Conservation (phyloP, 2,888 invertebrate genomes). For the Girardia tigrina region DNA sequence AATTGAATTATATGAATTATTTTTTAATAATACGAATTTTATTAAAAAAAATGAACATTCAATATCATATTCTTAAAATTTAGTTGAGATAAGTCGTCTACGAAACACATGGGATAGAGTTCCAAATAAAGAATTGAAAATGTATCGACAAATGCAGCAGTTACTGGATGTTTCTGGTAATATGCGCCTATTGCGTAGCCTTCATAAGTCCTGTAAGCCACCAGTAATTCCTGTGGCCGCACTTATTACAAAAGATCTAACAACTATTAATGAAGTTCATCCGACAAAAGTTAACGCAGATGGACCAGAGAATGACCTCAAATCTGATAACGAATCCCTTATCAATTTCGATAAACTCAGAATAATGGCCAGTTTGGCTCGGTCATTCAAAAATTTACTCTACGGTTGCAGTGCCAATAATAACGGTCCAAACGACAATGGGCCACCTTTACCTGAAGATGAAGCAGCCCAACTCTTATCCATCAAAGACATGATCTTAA, state of each 20-base stretch:
- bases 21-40: no score
- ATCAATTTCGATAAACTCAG: slow-evolving; percentile 27
- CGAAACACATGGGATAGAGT: slow-evolving; percentile 27
- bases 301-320: not conserved
- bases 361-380: slow-evolving; percentile 24
- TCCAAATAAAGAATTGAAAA: not conserved
- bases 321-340: not conserved
- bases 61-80: no score
- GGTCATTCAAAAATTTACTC: slow-evolving; percentile 1
- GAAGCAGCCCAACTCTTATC: not conserved
- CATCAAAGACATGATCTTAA: not conserved
- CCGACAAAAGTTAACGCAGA: not conserved
- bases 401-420: not conserved
- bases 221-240: slow-evolving; percentile 25
- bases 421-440: not conserved
- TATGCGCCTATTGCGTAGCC: slow-evolving; percentile 29
- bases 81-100: slow-evolving; percentile 1
- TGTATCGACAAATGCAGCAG: not conserved
- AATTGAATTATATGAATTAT: no score
- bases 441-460: not conserved
- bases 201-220: slow-evolving; percentile 4
- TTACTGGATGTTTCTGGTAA: slow-evolving; percentile 28
- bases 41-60: no score
- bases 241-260: slow-evolving; percentile 24
- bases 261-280: slow-evolving; percentile 21